phyloP scores from a whole-genome alignment of 2,888 invertebrate genomes.

The Abrostola triplasia region DNA sequence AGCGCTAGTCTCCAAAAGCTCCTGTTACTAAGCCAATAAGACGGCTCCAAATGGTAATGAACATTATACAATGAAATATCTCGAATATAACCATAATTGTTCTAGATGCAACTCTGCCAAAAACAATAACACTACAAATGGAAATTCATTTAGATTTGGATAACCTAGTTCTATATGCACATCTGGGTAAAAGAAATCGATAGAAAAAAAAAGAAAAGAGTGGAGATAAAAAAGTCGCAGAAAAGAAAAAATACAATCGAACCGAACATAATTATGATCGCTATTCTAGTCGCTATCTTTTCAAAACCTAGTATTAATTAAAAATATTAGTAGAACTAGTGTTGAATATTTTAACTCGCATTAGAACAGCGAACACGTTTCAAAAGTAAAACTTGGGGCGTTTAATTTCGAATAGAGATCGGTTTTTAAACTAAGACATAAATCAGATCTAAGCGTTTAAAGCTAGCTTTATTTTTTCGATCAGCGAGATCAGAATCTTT shows the following conservation, averaged over 20 bases:
- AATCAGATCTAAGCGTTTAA: slow-evolving; percentile 27
- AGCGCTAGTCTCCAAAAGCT: not conserved
- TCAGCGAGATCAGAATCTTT: slow-evolving; percentile 30
- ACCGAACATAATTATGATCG: too few relatives aligned
- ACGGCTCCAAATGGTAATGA: slow-evolving; percentile 23
- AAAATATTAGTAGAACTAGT: too few relatives aligned
- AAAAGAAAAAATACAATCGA: too few relatives aligned
- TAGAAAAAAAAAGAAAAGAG: not conserved
- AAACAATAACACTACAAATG: slow-evolving; percentile 44
- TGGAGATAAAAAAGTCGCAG: not conserved
- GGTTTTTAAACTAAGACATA: slow-evolving; percentile 26
- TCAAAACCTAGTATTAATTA: too few relatives aligned
- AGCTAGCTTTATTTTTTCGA: slow-evolving; percentile 28
- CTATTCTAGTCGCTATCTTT: too few relatives aligned
- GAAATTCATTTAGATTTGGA: slow-evolving; percentile 18
- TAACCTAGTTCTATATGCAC: slow-evolving; percentile 34
- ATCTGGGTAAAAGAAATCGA: slow-evolving; percentile 7
- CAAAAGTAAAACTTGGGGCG: not conserved
- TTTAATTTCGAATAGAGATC: slow-evolving; percentile 28
- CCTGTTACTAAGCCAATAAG: slow-evolving; percentile 12
- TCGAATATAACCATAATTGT: slow-evolving; percentile 25
- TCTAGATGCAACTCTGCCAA: slow-evolving; percentile 40
- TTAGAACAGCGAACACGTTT: slow-evolving; percentile 7
- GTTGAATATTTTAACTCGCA: too few relatives aligned
- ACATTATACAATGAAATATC: slow-evolving; percentile 32